phyloP scores from a whole-genome alignment of 1,140 invertebrate species.

The Mylabris phalerata region DNA sequence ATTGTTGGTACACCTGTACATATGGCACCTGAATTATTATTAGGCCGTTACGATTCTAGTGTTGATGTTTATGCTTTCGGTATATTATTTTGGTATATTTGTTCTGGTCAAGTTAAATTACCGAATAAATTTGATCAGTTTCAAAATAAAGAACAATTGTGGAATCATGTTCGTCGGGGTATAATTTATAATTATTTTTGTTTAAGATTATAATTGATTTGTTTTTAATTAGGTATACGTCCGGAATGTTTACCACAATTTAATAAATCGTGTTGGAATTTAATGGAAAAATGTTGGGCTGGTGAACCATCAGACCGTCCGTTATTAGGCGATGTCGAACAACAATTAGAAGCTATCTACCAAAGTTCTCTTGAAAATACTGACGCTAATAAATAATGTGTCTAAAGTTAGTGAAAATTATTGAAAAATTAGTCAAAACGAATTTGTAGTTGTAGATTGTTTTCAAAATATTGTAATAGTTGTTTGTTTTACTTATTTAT shows the following conservation, averaged over 20 bases:
- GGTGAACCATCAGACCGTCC: conserved; percentile 69
- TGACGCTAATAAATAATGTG: no score
- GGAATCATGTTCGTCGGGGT: conserved; percentile 81
- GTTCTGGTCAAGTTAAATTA: conserved; percentile 72
- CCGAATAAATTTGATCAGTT: conserved; percentile 80
- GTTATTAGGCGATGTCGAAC: conserved; percentile 69
- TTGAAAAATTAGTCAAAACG: no score
- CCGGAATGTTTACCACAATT: conserved; percentile 72
- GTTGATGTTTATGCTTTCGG: conserved; percentile 91
- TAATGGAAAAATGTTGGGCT: conserved; percentile 84
- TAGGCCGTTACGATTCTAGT: conserved; percentile 73
- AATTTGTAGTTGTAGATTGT: no score
- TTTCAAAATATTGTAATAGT: no score
- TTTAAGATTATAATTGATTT: neutral
- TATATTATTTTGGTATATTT: conserved; percentile 87
- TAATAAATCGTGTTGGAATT: conserved; percentile 72
- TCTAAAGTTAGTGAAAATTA: no score
- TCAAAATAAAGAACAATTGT: conserved; percentile 81
- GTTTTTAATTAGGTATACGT: conserved; percentile 49
- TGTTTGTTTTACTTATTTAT: no score
- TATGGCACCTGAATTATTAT: conserved; percentile 86
- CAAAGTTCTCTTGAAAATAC: conserved; percentile 6
- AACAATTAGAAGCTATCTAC: conserved; percentile 52
- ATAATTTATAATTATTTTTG: conserved; percentile 1
- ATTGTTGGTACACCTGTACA: conserved; percentile 85